Evolutionary conservation across 2,797 vertebrate species (phyloP), one percentile per base, ranked within the genome.

Genomic region (Phrynocephalus guinanensis): DNA sequence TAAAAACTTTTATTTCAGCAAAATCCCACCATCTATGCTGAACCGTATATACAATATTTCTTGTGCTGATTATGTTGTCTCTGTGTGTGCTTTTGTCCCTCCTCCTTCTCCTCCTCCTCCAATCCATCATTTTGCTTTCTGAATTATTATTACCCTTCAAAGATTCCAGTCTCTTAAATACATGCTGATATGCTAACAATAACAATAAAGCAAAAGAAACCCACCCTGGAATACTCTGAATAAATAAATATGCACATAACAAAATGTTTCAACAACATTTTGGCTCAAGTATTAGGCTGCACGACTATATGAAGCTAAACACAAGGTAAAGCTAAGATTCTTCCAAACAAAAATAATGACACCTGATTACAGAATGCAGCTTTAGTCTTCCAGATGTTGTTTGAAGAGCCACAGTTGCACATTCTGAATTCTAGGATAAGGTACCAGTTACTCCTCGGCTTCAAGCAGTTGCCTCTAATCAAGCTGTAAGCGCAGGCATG

Each of bases 161-260:
- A 24, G 44, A 68, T 38, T 83, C 22, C 22, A 26, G 6, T 30
- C 3, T 78, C 70, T 71, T 16, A 73, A 78, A 71, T 56, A 56
- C 33, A 60, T 70, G 26, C 30, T 70, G 5, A 73, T 63, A 73
- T 63, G 44, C 26, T 81, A 78, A 78, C 30, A 22, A 77, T 33
- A 52, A 52, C 44, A 82, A 6, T 18, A 83, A 87, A 38, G 48
- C 6, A 52, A 38, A 77, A 56, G 28, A 30, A 33, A 82, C 76
- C n/a, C 67, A 44, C 33, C 30, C 75, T 52, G 60, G 71, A 82
- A 73, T 75, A 16, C n/a, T 63, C 67, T 75, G 71, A 82, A 83
- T 38, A 26, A 38, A 82, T 38, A 9, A 8, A 18, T 20, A 38
- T 68, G 8, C 11, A 48, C 75, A 38, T 83, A 78, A 68, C 28